These are phyloP conservation scores for Himalopsyche japonica DNA, from an alignment of 2,888 invertebrate genomes.

Conservation along the genomic window DNA sequence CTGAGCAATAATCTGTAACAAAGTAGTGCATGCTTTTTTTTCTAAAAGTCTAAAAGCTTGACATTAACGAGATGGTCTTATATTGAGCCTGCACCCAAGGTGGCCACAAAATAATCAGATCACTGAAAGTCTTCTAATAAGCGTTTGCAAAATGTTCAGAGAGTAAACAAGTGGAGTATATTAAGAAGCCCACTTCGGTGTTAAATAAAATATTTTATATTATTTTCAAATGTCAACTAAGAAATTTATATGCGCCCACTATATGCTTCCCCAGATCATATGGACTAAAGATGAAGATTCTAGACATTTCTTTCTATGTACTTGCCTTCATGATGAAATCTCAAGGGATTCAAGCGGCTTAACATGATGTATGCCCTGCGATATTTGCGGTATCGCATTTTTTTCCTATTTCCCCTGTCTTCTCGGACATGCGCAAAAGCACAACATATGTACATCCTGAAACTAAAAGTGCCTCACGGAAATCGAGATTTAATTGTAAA, in stretches of 20 bases:
- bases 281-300: constrained; percentile 24
- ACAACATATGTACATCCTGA: background rate
- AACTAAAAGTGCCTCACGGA: background rate
- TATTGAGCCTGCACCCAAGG: too few relatives aligned
- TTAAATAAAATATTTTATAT: too few relatives aligned
- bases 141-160: too few relatives aligned
- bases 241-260: background rate
- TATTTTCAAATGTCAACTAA: too few relatives aligned
- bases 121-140: too few relatives aligned
- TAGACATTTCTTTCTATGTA: constrained; percentile 26
- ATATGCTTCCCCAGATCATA: constrained; percentile 3
- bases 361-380: constrained; percentile 34
- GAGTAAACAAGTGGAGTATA: too few relatives aligned
- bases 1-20: too few relatives aligned
- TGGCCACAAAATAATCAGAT: too few relatives aligned
- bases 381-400: constrained; percentile 27
- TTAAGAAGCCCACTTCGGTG: too few relatives aligned
- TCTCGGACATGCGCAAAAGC: background rate
- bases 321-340: constrained; percentile 29
- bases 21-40: too few relatives aligned
- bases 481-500: background rate
- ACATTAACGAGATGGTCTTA: too few relatives aligned
- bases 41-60: too few relatives aligned
- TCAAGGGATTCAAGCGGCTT: constrained; percentile 29
- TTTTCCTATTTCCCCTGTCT: constrained; percentile 7